Evolutionary conservation across 2,113 vertebrate genomes (phyloP).

Genomic region (Erythrocercus mccallii): DNA sequence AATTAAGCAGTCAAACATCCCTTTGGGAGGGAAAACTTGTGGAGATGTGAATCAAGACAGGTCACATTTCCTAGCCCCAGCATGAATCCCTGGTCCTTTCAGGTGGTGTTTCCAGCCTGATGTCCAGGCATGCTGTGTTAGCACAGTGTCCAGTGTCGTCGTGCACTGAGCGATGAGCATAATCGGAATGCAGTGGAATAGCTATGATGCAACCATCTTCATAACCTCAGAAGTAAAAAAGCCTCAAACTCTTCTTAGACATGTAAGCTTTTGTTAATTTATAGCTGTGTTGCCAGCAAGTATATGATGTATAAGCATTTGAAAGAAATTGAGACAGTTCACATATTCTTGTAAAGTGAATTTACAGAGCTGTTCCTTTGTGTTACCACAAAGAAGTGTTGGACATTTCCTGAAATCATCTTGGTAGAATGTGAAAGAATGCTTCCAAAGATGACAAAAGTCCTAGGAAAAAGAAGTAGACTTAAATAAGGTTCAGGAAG

Average conservation of each 20-base stretch:
- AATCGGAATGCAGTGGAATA: neutral
- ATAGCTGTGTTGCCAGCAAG: neutral
- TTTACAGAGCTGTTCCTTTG: neutral
- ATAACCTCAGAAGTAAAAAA: neutral
- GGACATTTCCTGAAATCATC: neutral
- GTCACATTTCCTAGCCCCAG: neutral
- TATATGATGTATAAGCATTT: neutral
- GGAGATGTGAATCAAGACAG: neutral
- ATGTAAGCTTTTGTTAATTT: neutral
- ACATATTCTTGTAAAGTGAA: neutral
- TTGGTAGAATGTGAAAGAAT: neutral
- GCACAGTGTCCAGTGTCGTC: neutral
- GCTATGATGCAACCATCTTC: neutral
- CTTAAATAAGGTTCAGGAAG: neutral
- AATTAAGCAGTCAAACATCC: neutral
- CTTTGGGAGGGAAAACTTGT: neutral
- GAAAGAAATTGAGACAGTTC: neutral
- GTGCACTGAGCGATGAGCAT: fast-evolving
- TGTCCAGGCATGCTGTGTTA: neutral
- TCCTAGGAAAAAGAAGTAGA: neutral
- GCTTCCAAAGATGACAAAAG: neutral
- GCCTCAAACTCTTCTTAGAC: neutral
- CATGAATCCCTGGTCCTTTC: neutral
- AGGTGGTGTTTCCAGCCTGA: neutral
- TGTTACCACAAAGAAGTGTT: neutral